Conservation (phyloP, 2,888 invertebrate genomes). For the Serrognathus titanus region DNA sequence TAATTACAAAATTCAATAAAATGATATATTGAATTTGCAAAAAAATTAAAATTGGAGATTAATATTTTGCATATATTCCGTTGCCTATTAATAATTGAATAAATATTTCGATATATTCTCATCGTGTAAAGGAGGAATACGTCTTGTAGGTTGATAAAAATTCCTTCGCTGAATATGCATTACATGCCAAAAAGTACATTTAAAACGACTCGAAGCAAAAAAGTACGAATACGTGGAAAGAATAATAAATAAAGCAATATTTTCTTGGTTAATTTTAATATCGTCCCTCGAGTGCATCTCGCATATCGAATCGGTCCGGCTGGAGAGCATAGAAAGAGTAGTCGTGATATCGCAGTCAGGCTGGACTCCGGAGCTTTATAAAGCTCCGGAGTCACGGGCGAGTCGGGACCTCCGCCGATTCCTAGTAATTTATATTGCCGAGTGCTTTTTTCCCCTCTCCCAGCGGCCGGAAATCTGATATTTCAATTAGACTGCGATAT, state of each 20-base stretch:
- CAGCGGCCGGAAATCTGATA: conserved; percentile 32
- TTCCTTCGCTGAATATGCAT: too few relatives aligned
- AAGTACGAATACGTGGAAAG: conserved; percentile 1
- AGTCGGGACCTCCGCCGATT: background rate
- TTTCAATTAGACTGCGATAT: conserved; percentile 31
- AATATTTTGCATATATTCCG: too few relatives aligned
- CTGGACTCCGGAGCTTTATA: background rate
- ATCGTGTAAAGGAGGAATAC: too few relatives aligned
- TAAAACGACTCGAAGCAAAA: conserved; percentile 2
- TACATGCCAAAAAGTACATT: too few relatives aligned
- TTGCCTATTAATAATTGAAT: too few relatives aligned
- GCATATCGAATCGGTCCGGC: background rate
- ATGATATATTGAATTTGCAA: too few relatives aligned
- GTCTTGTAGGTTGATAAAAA: too few relatives aligned
- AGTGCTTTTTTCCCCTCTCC: conserved; percentile 11
- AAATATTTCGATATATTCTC: too few relatives aligned
- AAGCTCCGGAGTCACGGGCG: background rate
- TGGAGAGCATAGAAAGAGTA: background rate
- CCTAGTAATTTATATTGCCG: conserved; percentile 9
- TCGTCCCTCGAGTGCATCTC: background rate
- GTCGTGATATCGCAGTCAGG: background rate
- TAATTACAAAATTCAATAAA: too few relatives aligned
- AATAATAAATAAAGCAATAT: conserved; percentile 6
- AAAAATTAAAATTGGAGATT: too few relatives aligned
- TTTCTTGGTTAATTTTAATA: conserved; percentile 6